Evolutionary conservation across 2,888 invertebrate genomes (phyloP), one percentile per base, ranked within the genome.

Genomic region (Caenorhabditis uteleia): DNA sequence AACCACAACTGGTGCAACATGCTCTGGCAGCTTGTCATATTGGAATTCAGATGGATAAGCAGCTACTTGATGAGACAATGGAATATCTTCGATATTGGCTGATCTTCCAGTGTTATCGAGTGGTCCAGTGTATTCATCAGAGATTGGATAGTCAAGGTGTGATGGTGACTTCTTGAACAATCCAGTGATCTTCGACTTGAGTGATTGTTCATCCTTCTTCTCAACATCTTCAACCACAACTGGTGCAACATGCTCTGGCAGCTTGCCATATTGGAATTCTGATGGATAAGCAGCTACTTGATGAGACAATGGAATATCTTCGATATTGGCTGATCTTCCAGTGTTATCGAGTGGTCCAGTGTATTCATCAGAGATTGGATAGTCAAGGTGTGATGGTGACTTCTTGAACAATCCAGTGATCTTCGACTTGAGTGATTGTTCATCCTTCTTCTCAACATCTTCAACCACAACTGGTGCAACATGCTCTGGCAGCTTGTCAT

Each of bases 131-230:
- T 57, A 72, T 36, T 26, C 25, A n/a, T 70, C 73, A 25, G 48
- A 57, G 26, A 54, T 51, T 12, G 70, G 70, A 48, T 70, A 70
- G 40, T 70, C 70, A 16, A 44, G 60, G 33, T 68, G 68, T 26
- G 69, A 56, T n/a, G 61, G 55, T 10, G 61, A 47, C 21, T 51
- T 50, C 49, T 70, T 69, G 68, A 70, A 70, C 21, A 70, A 48
- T 14, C 70, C 65, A 38, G 65, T 48, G 25, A 70, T 42, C 53
- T 64, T 61, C 44, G n/a, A 33, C 29, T 48, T 50, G 31, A 58
- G 21, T 10, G 43, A 44, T 25, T 47, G 39, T 18, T 61, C 42
- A 20, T 42, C 40, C 40, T 50, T 31, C 42, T 44, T 44, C 18
- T 38, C 54, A 10, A 27, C 23, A 12, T 21, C 39, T 16, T 55